phyloP scores from a whole-genome alignment of 1,140 invertebrate genomes.

The Heliconius hewitsoni region DNA sequence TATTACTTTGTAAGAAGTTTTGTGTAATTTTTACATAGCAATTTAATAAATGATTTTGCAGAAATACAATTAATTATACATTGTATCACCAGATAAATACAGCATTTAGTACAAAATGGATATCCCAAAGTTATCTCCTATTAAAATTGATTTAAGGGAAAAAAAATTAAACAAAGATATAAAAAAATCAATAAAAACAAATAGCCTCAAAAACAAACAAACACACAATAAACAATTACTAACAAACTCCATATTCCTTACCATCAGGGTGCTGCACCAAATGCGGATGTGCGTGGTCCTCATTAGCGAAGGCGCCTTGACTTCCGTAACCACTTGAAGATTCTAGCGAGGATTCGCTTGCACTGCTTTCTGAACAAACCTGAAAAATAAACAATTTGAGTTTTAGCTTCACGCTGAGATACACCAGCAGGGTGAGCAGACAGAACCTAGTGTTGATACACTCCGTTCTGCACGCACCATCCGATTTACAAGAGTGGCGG shows the following conservation, averaged over 20 bases:
- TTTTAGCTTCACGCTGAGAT: too few relatives aligned
- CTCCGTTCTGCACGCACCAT: too few relatives aligned
- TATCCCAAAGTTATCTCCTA: background rate
- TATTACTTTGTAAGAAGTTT: too few relatives aligned
- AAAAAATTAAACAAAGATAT: constrained; percentile 23
- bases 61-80: too few relatives aligned
- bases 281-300: constrained; percentile 63
- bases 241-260: constrained; percentile 32
- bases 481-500: too few relatives aligned
- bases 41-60: too few relatives aligned
- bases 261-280: constrained; percentile 62
- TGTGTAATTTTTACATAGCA: too few relatives aligned
- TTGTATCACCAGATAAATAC: too few relatives aligned
- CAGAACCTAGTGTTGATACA: too few relatives aligned
- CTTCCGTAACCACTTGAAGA: constrained; percentile 90
- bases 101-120: too few relatives aligned
- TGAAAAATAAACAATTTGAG: constrained; percentile 32
- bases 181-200: constrained; percentile 30
- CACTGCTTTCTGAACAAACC: constrained; percentile 84
- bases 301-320: constrained; percentile 83
- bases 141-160: constrained; percentile 12
- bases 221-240: constrained; percentile 15
- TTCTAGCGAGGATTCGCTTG: constrained; percentile 88
- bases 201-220: constrained; percentile 22
- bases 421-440: too few relatives aligned